Base-by-base conservation (phyloP, 2,797 vertebrate genomes). In the Synaphobranchus kaupii region DNA sequence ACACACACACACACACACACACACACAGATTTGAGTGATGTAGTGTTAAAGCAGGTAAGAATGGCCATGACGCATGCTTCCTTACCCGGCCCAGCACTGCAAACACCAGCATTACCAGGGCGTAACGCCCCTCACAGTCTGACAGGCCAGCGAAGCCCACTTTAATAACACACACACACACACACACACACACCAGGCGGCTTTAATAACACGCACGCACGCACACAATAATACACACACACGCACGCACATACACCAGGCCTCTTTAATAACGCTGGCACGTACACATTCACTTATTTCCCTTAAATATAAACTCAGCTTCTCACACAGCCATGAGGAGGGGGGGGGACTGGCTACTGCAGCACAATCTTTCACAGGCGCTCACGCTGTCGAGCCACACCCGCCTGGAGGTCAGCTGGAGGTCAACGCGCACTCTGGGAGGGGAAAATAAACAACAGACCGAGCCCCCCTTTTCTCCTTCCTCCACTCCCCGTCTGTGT, bases 51-150 rank as follows among this genome's bases (percentile, higher is more conserved):
- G 66, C n/a, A 20, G 22, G 80, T 58, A 95, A 92, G 94, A 94
- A 94, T 92, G 92, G 92, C 92, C 91, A 88, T 91, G 86, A 92
- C 93, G 92, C 89, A 86, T n/a, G 93, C 93, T 94, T 91, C 92
- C 88, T 93, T 93, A 94, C 91, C 89, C 71, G 1, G 54, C 39
- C 39, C 39, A 39, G 39, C 39, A 39, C 1, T 39, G 84, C 56
- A 44, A 20, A 60, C 44, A n/a, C 28, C 78, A 63, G 12, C 22
- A 25, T 34, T 78, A 44, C 83, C 15, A 17, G 66, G 86, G 20
- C 60, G 25, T 34, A 4, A 39, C n/a, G 82, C n/a, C 48, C 66
- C 48, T 39, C 66, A 56, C 10, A 8, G 28, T 25, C 73, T 47
- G 22, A 39, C 28, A 39, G 31, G n/a, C n/a, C 25, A 31, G 54